Evolutionary conservation across 2,797 vertebrate genomes (phyloP), one percentile per base, ranked within the genome.

Genomic region (Setipinna tenuifilis): DNA sequence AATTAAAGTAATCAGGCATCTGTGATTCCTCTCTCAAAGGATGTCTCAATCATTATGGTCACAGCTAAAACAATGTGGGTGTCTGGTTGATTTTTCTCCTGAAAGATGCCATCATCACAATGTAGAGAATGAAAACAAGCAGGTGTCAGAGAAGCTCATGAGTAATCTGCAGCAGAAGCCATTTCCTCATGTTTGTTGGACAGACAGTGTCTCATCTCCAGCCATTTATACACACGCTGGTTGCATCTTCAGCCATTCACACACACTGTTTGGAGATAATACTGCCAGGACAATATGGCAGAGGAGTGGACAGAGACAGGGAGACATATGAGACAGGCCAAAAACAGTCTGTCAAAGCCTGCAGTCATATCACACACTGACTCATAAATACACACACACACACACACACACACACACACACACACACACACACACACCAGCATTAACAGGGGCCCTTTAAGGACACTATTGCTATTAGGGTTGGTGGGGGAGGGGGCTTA

Each of bases 361-460:
- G 59, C 5, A 65, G 0, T 3, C 17, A n/a, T 21, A 25, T 11
- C 23, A 71, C 14, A 31, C 65, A 35, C 14, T 31, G 25, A 71
- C 28, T 28, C 65, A 71, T 28, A 35, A 23, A 68, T 23, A 31
- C 71, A 78, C 71, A 71, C 65, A 71, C 65, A 71, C 65, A 71
- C 65, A 71, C 65, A 71, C 65, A 71, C 65, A 71, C 21, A 71
- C 65, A 71, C 65, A 71, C 65, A 71, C 65, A 71, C 65, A 71
- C 65, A 71, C 65, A 71, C 65, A 71, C 65, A 71, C 65, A 71
- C 65, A 71, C 65, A 71, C 65, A 71, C n/a, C n/a, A n/a, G n/a
- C n/a, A n/a, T n/a, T n/a, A n/a, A n/a, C n/a, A n/a, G n/a, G 35
- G 35, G 35, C 5, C 35, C 35, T 5, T 41, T 41, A 5, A 41